Percentiles rank a stretch among this genome's conserved stretches.
Conservation (phyloP, 2,113 vertebrate species). For the Cranoglanis bouderius region DNA sequence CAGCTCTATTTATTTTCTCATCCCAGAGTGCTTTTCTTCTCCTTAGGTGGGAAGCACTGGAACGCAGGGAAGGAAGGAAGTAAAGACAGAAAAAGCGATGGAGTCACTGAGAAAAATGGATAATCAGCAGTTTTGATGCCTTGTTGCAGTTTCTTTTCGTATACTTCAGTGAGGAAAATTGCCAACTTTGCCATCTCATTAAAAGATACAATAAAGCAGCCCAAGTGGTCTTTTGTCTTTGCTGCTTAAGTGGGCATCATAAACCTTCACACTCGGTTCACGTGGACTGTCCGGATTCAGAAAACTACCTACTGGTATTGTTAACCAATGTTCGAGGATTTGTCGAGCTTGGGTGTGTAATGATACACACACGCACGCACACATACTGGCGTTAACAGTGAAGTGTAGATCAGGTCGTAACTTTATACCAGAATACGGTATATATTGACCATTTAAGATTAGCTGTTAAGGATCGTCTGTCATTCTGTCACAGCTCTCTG, state of each 20-base stretch:
- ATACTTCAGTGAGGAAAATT: constrained; percentile 2
- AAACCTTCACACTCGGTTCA: neutral
- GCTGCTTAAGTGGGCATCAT: neutral
- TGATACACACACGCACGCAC: neutral
- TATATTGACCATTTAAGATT: neutral
- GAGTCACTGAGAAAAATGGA: neutral
- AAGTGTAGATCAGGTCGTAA: neutral
- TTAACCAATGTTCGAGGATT: neutral
- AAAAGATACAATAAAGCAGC: constrained; percentile 30
- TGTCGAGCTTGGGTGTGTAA: neutral
- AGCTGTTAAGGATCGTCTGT: neutral
- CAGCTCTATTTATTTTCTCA: constrained; percentile 37
- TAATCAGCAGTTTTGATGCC: constrained; percentile 33
- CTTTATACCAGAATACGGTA: neutral
- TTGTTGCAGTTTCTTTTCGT: constrained; percentile 16
- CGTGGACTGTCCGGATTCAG: constrained; percentile 2
- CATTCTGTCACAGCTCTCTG: constrained; percentile 20
- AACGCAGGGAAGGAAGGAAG: neutral
- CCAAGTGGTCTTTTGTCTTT: constrained; percentile 10
- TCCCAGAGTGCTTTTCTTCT: constrained; percentile 47
- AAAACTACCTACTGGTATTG: neutral
- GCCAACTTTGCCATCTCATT: constrained; percentile 32
- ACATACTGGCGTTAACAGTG: neutral
- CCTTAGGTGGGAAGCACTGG: constrained; percentile 29
- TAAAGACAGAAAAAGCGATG: neutral